Percentiles rank a stretch among this genome's conserved stretches.
These are phyloP conservation scores for Himalopsyche japonica DNA, from an alignment of 2,888 invertebrate species.

Conservation along the genomic window DNA sequence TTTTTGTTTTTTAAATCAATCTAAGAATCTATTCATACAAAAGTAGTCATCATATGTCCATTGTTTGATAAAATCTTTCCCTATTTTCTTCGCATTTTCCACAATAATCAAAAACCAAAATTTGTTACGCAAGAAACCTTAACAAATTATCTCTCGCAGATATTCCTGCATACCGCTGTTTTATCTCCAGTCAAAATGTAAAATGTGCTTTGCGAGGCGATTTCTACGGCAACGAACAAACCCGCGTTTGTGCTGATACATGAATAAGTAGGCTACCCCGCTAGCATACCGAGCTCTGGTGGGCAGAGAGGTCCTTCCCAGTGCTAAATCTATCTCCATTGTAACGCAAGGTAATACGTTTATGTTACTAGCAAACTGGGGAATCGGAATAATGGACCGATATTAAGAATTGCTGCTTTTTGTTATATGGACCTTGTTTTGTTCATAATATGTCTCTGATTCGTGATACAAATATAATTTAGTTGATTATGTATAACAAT, in stretches of 20 bases:
- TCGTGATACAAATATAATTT: no score
- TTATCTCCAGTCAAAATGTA: neutral
- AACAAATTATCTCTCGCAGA: neutral
- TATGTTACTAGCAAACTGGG: neutral
- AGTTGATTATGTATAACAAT: no score
- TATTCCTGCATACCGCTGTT: neutral
- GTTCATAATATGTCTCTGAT: no score
- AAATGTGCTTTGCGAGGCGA: slow-evolving; percentile 22
- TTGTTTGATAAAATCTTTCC: neutral
- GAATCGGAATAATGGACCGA: neutral
- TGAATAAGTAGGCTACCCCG: slow-evolving; percentile 16
- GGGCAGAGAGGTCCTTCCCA: neutral
- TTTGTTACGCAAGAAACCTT: no score
- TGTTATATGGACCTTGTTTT: no score
- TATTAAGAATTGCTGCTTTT: neutral
- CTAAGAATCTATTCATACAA: no score
- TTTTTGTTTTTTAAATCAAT: no score
- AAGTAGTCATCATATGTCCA: no score
- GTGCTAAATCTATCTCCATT: slow-evolving; percentile 18
- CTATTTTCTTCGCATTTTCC: neutral
- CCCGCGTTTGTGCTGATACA: slow-evolving; percentile 27
- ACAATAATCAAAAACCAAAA: neutral
- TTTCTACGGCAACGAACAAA: slow-evolving; percentile 1
- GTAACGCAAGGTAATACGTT: slow-evolving; percentile 26
- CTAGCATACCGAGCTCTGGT: no score